These are phyloP conservation scores for Perizoma flavofasciatum DNA, from an alignment of 2,888 invertebrate genomes.

Conservation along the genomic window DNA sequence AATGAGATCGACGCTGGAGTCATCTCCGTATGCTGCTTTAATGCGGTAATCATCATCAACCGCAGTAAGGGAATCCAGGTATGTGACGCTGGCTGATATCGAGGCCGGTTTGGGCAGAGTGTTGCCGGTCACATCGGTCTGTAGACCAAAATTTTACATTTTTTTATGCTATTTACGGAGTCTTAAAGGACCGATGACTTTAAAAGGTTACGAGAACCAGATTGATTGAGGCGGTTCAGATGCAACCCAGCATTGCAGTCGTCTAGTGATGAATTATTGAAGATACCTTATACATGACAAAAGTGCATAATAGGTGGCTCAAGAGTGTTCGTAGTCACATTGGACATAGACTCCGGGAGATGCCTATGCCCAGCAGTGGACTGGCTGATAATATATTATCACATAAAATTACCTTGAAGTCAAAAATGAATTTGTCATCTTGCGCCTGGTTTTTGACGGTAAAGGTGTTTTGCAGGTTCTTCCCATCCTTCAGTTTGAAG, in stretches of 20 bases:
- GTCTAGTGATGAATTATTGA: too few relatives aligned
- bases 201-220: too few relatives aligned
- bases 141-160: not conserved
- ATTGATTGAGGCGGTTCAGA: too few relatives aligned
- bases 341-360: too few relatives aligned
- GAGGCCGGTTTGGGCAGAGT: slow-evolving; percentile 61
- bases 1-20: slow-evolving; percentile 61
- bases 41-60: slow-evolving; percentile 66
- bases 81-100: slow-evolving; percentile 48
- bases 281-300: too few relatives aligned
- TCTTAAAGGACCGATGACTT: too few relatives aligned
- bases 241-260: too few relatives aligned
- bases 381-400: not conserved
- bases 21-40: slow-evolving; percentile 75
- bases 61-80: slow-evolving; percentile 49
- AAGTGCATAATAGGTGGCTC: too few relatives aligned
- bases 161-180: too few relatives aligned
- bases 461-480: slow-evolving; percentile 59
- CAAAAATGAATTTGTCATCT: slow-evolving; percentile 60
- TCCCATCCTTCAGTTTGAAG: slow-evolving; percentile 65
- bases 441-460: slow-evolving; percentile 58
- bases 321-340: too few relatives aligned
- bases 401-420: slow-evolving; percentile 58
- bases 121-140: slow-evolving; percentile 59
- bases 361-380: not conserved